Evolutionary conservation across 2,888 invertebrate species (phyloP).

Genomic region (Drosophila lutescens): DNA sequence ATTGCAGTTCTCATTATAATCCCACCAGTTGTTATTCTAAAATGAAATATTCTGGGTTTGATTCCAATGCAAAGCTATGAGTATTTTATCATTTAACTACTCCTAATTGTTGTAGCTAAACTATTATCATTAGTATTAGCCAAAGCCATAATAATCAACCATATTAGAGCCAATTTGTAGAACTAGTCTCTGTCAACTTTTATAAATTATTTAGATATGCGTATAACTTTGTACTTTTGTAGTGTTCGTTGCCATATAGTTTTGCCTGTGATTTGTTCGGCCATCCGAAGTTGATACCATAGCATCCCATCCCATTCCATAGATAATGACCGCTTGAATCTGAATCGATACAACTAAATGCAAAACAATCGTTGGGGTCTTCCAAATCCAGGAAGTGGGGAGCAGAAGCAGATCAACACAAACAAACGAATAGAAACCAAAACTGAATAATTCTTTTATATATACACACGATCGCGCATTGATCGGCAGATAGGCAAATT

Average conservation of each 20-base stretch:
- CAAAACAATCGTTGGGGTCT: slow-evolving; percentile 67
- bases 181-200: background rate
- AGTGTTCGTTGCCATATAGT: slow-evolving; percentile 6
- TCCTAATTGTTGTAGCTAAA: background rate
- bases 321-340: background rate
- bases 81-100: background rate
- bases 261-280: background rate
- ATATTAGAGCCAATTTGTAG: background rate
- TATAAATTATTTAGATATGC: background rate
- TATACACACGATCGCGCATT: background rate
- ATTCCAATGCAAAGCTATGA: background rate
- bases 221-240: background rate
- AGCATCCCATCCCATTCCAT: slow-evolving; percentile 5
- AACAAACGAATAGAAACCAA: slow-evolving; percentile 15
- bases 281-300: slow-evolving; percentile 2
- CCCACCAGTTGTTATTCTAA: background rate
- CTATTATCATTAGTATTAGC: background rate
- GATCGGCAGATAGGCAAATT: slow-evolving; percentile 49
- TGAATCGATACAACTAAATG: slow-evolving; percentile 37
- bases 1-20: background rate
- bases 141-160: background rate
- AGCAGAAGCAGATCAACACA: slow-evolving; percentile 6
- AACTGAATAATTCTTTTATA: slow-evolving; percentile 41
- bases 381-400: slow-evolving; percentile 37
- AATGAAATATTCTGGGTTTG: background rate